Evolutionary conservation across 2,113 vertebrate species (phyloP), one percentile per base, ranked within the genome.

Genomic region (Polyodon spathula): DNA sequence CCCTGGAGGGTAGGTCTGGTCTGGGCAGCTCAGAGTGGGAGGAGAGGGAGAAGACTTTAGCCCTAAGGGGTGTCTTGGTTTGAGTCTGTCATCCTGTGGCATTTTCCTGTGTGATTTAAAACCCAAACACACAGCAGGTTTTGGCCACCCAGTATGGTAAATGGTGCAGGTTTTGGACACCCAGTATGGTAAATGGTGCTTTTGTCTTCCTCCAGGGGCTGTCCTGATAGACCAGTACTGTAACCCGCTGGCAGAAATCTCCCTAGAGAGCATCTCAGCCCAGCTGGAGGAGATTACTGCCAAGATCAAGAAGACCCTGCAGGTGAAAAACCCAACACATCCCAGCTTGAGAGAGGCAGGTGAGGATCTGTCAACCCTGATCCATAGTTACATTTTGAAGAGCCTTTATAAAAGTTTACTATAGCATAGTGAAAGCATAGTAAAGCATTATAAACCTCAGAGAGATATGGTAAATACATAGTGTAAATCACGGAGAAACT

Each of bases 221-320:
- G 86, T 98, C 6, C 78, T 97, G 42, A 92, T 99, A 41, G 96
- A 97, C 75, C 94, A 93, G 4, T 98, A 97, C 66, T 99, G 95
- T 75, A 98, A 99, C 68, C 96, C 96, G 0, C 81, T 99, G 63
- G 88, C 90, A 2, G 93, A 96, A 38, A 80, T 97, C 71, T 90
- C 87, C 56, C 75, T 96, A 42, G 84, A 80, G 40, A 77, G 86
- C 7, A 86, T 94, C 63, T 91, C 90, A 44, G 77, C 83, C 0
- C 93, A 99, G 75, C 79, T 98, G 41, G 84, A 92, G 3, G 86
- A 90, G 62, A 92, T 98, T 5, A 65, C 78, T 0, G 90, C 91
- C 16, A 94, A 93, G 61, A 93, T 95, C 48, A 93, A 91, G 77
- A 92, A 89, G 78, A 84, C 81, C 56, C 78, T 99, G 38, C 84